A percentile compares a stretch with the other conserved stretches of the same genome.
phyloP scores from a whole-genome alignment of 2,797 vertebrate species.

The Enteromius unitaeniatus region DNA sequence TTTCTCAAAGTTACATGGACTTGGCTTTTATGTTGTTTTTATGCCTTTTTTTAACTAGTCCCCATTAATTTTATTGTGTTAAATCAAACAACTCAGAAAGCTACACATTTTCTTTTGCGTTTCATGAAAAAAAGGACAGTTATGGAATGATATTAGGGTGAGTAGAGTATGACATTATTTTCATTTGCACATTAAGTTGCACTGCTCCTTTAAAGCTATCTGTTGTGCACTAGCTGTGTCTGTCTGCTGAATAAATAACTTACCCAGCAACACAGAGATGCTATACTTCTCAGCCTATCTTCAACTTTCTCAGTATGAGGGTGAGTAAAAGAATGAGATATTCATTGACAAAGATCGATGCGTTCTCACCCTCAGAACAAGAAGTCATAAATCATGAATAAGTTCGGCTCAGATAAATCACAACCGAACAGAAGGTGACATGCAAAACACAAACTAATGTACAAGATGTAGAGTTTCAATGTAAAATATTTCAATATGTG shows the following conservation, averaged over 20 bases:
- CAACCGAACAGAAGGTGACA: background rate
- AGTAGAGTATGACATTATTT: background rate
- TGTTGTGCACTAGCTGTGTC: background rate
- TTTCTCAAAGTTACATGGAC: background rate
- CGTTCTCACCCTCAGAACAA: background rate
- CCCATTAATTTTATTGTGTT: background rate
- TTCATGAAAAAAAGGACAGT: background rate
- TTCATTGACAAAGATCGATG: conserved; percentile 21
- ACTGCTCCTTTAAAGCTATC: conserved; percentile 12
- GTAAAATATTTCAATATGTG: background rate
- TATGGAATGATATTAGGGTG: background rate
- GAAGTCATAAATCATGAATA: background rate
- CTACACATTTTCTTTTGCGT: background rate
- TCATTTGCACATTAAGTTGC: background rate
- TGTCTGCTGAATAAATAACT: conserved; percentile 51
- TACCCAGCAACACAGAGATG: conserved; percentile 58
- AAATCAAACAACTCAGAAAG: background rate
- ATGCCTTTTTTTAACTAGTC: background rate
- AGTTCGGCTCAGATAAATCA: background rate
- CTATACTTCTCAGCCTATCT: conserved; percentile 63
- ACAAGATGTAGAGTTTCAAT: background rate
- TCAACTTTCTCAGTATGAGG: conserved; percentile 55
- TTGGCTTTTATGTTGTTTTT: background rate
- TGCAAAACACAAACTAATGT: background rate
- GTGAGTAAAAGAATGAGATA: background rate